A percentile compares a stretch with the other conserved stretches of the same genome.
These are phyloP conservation scores for Perccottus glenii DNA, from an alignment of 2,113 vertebrate genomes.

Conservation along the genomic window DNA sequence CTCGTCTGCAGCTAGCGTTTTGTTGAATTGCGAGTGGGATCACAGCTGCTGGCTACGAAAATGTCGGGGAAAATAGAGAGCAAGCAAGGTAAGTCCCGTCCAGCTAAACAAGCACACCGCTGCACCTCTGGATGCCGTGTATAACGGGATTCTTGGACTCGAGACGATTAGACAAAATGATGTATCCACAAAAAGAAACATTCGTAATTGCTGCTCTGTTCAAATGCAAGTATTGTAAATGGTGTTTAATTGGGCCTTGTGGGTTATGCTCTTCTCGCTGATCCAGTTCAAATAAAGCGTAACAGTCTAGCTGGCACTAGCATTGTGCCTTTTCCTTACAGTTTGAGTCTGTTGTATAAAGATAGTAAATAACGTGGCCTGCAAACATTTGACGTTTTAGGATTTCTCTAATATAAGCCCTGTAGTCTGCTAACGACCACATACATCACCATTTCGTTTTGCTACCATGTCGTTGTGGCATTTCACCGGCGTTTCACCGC, in stretches of 20 bases:
- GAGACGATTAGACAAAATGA: constrained; percentile 15
- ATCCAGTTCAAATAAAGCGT: constrained; percentile 49
- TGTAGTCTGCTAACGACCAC: background rate
- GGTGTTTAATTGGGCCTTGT: constrained; percentile 58
- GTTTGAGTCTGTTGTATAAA: background rate
- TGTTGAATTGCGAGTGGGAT: constrained; percentile 70
- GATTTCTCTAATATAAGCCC: background rate
- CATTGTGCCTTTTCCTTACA: constrained; percentile 6
- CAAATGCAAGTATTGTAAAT: constrained; percentile 25
- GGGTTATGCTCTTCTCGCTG: constrained; percentile 48
- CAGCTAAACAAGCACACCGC: constrained; percentile 33
- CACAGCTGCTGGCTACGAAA: constrained; percentile 74
- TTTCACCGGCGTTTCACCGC: constrained; percentile 50
- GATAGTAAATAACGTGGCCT: background rate
- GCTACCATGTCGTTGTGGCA: constrained; percentile 1
- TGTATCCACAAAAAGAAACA: background rate
- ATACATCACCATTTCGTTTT: background rate
- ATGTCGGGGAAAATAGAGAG: constrained; percentile 86
- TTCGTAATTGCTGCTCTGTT: background rate
- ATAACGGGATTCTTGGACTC: constrained; percentile 46
- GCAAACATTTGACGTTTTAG: background rate
- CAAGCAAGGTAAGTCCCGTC: constrained; percentile 79
- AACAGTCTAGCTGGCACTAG: constrained; percentile 26
- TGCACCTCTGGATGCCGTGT: constrained; percentile 15
- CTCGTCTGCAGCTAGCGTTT: constrained; percentile 66